These are phyloP conservation scores for Neoseiulus cucumeris DNA, from an alignment of 1,140 invertebrate species.

Conservation along the genomic window DNA sequence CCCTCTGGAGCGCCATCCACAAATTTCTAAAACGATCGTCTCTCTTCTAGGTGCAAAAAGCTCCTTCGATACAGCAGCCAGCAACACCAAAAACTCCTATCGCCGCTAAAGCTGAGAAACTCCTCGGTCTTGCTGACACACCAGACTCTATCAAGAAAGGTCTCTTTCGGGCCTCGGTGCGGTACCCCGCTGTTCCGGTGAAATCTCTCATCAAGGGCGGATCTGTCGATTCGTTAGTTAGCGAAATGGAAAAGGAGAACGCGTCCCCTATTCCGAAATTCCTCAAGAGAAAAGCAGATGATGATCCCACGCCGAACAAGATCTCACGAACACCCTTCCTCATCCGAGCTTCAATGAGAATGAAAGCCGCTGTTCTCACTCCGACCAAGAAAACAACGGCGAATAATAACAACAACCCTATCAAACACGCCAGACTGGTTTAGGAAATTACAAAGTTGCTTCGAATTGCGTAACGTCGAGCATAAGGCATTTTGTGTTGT, in stretches of 20 bases:
- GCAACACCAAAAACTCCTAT: background rate
- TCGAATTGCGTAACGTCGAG: background rate
- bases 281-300: background rate
- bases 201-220: background rate
- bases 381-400: background rate
- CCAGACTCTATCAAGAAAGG: background rate
- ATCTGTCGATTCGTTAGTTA: background rate
- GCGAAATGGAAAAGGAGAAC: background rate
- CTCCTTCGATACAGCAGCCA: background rate
- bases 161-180: background rate
- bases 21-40: too few species aligned
- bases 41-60: background rate
- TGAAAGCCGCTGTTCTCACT: constrained; percentile 2
- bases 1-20: too few species aligned
- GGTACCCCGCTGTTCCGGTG: background rate
- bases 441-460: background rate
- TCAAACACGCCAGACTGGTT: background rate
- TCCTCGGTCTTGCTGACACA: constrained; percentile 3
- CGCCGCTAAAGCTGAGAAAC: background rate
- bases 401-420: background rate
- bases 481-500: background rate
- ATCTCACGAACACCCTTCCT: background rate
- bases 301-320: background rate
- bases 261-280: background rate
- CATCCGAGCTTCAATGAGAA: constrained; percentile 4